Evolutionary conservation across 1,140 invertebrate genomes (phyloP).

Genomic region (Campoletis sonorensis): DNA sequence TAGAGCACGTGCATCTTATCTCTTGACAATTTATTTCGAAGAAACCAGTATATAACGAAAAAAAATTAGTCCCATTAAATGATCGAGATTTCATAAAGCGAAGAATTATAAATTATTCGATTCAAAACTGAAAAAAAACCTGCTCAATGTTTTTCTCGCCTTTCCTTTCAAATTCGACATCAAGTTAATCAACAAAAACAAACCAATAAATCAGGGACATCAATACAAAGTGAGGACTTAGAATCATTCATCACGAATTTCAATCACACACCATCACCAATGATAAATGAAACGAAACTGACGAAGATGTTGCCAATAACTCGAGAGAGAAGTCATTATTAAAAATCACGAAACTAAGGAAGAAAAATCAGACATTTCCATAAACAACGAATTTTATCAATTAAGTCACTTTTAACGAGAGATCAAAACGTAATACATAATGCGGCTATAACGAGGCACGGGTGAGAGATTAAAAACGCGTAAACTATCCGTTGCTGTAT

Average conservation of each 20-base stretch:
- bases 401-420: slow-evolving; percentile 5
- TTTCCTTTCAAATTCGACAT: too few species aligned
- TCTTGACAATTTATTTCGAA: neutral
- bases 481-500: slow-evolving; percentile 42
- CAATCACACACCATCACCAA: too few species aligned
- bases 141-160: too few species aligned
- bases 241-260: too few species aligned
- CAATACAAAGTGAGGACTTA: too few species aligned
- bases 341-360: neutral
- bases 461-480: slow-evolving; percentile 25
- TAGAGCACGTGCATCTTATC: neutral
- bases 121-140: too few species aligned
- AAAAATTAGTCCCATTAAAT: neutral
- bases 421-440: slow-evolving; percentile 25
- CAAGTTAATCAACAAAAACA: too few species aligned
- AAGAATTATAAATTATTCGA: too few species aligned
- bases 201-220: too few species aligned
- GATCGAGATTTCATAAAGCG: neutral
- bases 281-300: too few species aligned
- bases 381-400: neutral
- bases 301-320: too few species aligned
- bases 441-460: slow-evolving; percentile 11
- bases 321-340: too few species aligned
- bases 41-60: neutral
- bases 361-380: neutral